Percentiles rank a stretch among this genome's conserved stretches.
Evolutionary conservation across 92 coral and sea anemone genomes (phyloP).

Genomic region (Zoanthus sansibaricus): DNA sequence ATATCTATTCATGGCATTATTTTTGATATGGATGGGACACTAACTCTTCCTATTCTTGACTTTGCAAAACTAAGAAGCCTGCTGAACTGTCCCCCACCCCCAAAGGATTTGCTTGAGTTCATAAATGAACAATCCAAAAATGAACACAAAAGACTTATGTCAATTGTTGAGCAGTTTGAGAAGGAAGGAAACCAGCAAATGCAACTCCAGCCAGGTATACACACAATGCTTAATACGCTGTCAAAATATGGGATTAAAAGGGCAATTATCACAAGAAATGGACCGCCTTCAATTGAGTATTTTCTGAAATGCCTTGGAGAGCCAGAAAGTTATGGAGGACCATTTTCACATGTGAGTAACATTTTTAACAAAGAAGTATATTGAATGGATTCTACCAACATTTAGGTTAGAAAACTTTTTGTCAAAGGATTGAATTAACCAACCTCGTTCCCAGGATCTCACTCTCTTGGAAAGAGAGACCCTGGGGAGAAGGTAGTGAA

Average conservation of each 20-base stretch:
- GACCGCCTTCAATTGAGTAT: constrained; percentile 78
- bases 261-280: constrained; percentile 90
- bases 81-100: constrained; percentile 75
- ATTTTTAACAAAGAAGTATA: neutral
- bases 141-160: constrained; percentile 62
- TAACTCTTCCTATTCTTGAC: constrained; percentile 84
- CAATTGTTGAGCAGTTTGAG: constrained; percentile 88
- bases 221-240: constrained; percentile 69
- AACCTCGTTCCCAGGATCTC: too few species aligned
- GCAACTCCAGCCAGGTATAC: constrained; percentile 88
- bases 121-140: constrained; percentile 69
- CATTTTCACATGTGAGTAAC: constrained; percentile 87
- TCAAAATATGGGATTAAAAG: constrained; percentile 66
- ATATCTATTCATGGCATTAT: constrained; percentile 82
- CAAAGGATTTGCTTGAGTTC: constrained; percentile 72
- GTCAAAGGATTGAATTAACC: too few species aligned
- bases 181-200: constrained; percentile 85
- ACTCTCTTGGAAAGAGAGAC: too few species aligned
- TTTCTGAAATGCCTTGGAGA: constrained; percentile 76
- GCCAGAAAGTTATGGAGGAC: constrained; percentile 79
- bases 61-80: constrained; percentile 69
- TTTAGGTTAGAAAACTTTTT: too few species aligned
- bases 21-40: constrained; percentile 93
- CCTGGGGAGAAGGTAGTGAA: too few species aligned
- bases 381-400: too few species aligned